These are phyloP conservation scores for Wiebesia pumilae DNA, from an alignment of 1,140 invertebrate genomes.

Conservation along the genomic window DNA sequence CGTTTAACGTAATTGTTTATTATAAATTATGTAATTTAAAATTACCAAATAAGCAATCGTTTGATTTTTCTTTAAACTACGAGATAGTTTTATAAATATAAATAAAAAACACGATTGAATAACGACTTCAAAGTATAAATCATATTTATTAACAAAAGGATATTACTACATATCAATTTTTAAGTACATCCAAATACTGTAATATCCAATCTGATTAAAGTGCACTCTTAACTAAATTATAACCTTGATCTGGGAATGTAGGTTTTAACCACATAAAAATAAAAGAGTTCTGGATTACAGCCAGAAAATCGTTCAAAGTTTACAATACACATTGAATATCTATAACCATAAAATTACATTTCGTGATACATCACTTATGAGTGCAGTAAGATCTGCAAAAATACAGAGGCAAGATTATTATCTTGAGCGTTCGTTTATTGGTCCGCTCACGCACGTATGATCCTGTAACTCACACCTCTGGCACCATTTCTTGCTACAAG, in stretches of 20 bases:
- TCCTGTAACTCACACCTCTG: background rate
- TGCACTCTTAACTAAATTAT: background rate
- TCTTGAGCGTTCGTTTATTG: background rate
- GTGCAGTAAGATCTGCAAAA: background rate
- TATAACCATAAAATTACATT: conserved; percentile 1
- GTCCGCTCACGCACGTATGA: background rate
- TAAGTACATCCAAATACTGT: background rate
- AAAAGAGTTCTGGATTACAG: background rate
- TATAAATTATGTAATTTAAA: background rate
- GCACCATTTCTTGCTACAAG: conserved; percentile 1
- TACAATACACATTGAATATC: background rate
- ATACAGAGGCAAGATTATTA: background rate
- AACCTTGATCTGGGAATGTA: background rate
- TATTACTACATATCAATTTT: background rate
- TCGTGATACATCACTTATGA: background rate
- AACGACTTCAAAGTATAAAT: background rate
- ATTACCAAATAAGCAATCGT: background rate
- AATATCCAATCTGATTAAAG: background rate
- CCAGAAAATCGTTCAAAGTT: background rate
- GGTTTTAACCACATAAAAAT: background rate
- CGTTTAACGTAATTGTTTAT: background rate
- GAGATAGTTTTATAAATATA: background rate
- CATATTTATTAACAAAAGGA: background rate
- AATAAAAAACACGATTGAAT: background rate
- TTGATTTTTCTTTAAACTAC: background rate